Percentiles rank a stretch among this genome's conserved stretches.
Conservation (phyloP, 2,888 invertebrate species). For the Chrysotoxum bicinctum region DNA sequence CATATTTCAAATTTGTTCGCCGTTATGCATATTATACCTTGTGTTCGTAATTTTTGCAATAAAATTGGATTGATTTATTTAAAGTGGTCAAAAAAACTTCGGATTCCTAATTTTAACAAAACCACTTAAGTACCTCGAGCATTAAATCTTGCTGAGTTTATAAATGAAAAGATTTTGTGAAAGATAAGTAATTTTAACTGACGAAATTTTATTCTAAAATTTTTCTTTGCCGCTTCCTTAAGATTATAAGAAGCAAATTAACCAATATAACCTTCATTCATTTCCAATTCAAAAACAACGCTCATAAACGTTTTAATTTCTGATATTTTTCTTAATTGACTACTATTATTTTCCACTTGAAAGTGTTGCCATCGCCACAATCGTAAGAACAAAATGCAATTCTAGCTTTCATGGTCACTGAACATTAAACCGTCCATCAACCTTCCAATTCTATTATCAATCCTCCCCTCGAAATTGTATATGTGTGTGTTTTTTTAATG, state of each 20-base stretch:
- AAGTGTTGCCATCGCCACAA: neutral
- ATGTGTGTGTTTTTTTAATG: conserved; percentile 32
- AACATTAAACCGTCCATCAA: conserved; percentile 34
- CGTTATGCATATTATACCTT: too few relatives aligned
- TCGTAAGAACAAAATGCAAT: conserved; percentile 18
- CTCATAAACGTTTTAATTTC: neutral
- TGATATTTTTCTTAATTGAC: conserved; percentile 15
- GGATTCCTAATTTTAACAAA: too few relatives aligned
- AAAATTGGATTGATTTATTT: too few relatives aligned
- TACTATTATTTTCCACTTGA: conserved; percentile 21
- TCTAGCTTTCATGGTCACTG: conserved; percentile 62
- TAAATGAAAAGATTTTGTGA: too few relatives aligned
- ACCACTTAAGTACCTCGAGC: too few relatives aligned
- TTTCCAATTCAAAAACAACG: neutral
- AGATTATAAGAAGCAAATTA: neutral
- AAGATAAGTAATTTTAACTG: too few relatives aligned
- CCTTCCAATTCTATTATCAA: conserved; percentile 42
- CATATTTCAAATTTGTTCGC: too few relatives aligned
- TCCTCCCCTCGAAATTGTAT: conserved; percentile 5
- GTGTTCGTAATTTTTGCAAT: too few relatives aligned
- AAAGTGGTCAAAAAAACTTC: too few relatives aligned
- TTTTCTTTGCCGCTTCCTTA: too few relatives aligned
- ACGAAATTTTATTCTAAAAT: too few relatives aligned
- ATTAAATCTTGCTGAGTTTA: too few relatives aligned
- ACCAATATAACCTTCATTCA: neutral